A percentile compares a stretch with the other conserved stretches of the same genome.
These are phyloP conservation scores for Hydrozoanthus gracilis DNA, from an alignment of 92 coral and sea anemone species.

Conservation along the genomic window DNA sequence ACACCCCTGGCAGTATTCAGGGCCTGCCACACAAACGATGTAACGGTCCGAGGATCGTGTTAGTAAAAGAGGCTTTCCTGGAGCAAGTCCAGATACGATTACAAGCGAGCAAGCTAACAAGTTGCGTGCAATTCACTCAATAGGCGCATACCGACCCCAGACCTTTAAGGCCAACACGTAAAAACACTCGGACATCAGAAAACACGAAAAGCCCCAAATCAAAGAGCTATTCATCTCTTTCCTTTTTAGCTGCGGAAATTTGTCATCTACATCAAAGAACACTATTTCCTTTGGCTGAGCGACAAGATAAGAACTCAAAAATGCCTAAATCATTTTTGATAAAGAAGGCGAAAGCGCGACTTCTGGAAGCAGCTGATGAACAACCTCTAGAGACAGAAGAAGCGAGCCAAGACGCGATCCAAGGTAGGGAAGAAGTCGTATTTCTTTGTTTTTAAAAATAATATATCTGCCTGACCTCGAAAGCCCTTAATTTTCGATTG, in stretches of 20 bases:
- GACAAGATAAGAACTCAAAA: conserved; percentile 55
- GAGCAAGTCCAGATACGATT: conserved; percentile 59
- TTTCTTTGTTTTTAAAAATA: conserved; percentile 7
- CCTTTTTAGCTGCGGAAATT: conserved; percentile 27
- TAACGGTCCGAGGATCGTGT: conserved; percentile 83
- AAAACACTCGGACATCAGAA: conserved; percentile 12
- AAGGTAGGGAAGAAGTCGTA: conserved; percentile 26
- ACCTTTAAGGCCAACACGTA: conserved; percentile 44
- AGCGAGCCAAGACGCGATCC: neutral
- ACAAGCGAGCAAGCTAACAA: neutral
- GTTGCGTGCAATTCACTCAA: conserved; percentile 34
- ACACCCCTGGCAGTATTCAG: conserved; percentile 83
- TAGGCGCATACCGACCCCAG: conserved; percentile 46
- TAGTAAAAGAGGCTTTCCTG: conserved; percentile 39
- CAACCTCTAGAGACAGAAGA: conserved; percentile 17
- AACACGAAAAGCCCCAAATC: conserved; percentile 43
- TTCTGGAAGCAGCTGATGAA: conserved; percentile 34
- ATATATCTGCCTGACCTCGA: conserved; percentile 71
- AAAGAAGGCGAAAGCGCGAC: conserved; percentile 79
- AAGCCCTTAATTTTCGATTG: conserved; percentile 69
- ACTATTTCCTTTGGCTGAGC: conserved; percentile 39
- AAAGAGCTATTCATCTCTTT: conserved; percentile 46
- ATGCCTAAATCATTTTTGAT: conserved; percentile 93
- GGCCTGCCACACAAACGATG: conserved; percentile 82
- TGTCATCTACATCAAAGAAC: conserved; percentile 39